Conservation (phyloP, 2,888 invertebrate species). For the Melanargia galathea region DNA sequence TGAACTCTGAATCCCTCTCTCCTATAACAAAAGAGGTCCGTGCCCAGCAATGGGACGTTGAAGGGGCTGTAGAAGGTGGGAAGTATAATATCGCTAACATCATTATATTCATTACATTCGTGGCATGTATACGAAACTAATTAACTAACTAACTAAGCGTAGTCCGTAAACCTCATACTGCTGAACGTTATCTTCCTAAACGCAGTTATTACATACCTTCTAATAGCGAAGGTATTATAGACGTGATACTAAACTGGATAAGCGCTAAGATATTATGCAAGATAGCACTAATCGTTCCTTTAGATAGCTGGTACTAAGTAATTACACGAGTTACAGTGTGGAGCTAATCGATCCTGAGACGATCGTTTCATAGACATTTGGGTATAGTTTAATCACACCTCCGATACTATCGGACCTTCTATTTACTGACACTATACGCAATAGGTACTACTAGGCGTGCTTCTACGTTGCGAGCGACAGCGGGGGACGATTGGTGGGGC, state of each 20-base stretch:
- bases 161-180: constrained; percentile 7
- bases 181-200: constrained; percentile 11
- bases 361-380: background rate
- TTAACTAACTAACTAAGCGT: background rate
- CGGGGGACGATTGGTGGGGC: too few relatives aligned
- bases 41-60: too few relatives aligned
- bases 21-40: too few relatives aligned
- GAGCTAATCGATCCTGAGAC: background rate
- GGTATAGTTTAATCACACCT: too few relatives aligned
- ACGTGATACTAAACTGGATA: background rate
- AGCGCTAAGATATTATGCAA: constrained; percentile 9
- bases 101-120: too few relatives aligned
- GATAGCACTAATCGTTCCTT: constrained; percentile 10
- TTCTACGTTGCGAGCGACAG: too few relatives aligned
- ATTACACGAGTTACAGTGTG: constrained; percentile 5
- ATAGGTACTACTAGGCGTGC: background rate
- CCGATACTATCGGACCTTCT: too few relatives aligned
- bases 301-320: constrained; percentile 8
- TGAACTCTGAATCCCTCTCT: too few relatives aligned
- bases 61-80: too few relatives aligned
- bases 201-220: constrained; percentile 6
- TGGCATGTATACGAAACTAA: constrained; percentile 13
- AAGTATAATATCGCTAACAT: too few relatives aligned
- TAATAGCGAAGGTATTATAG: constrained; percentile 14
- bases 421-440: too few relatives aligned